Evolutionary conservation across 53 echinoderm and acorn worm genomes (phyloP).

Genomic region (Paelopatides confundens): DNA sequence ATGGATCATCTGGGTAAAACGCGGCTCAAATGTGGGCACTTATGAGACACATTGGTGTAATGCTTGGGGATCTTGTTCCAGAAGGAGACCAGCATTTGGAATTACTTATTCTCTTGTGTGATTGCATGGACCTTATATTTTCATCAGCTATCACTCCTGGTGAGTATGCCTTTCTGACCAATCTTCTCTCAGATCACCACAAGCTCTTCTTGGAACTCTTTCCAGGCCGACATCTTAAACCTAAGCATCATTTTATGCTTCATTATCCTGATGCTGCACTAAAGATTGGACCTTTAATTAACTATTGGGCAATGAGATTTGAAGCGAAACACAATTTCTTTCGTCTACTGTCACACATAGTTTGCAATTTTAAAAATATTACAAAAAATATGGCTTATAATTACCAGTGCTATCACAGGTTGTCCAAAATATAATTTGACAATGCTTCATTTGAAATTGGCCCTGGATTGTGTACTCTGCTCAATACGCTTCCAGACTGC

Average conservation of each 20-base stretch:
- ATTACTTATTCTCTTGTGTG: constrained; percentile 27
- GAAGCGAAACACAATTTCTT: constrained; percentile 75
- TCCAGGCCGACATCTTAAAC: constrained; percentile 19
- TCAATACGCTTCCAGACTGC: constrained; percentile 27
- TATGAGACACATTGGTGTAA: constrained; percentile 42
- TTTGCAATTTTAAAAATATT: constrained; percentile 63
- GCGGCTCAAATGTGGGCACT: constrained; percentile 65
- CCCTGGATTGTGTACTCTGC: constrained; percentile 40
- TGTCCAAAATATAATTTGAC: background rate
- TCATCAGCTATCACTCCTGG: constrained; percentile 1
- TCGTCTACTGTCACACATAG: constrained; percentile 50
- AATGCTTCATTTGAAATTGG: constrained; percentile 18
- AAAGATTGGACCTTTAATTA: constrained; percentile 55
- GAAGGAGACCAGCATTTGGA: constrained; percentile 49
- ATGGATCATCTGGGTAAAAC: constrained; percentile 48
- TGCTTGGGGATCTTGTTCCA: constrained; percentile 52
- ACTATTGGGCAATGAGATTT: constrained; percentile 72
- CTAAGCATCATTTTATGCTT: constrained; percentile 67
- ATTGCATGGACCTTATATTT: constrained; percentile 53
- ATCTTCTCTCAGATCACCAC: constrained; percentile 67
- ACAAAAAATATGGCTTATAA: constrained; percentile 47
- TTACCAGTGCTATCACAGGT: constrained; percentile 19
- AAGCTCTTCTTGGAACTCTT: constrained; percentile 37
- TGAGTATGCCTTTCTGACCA: constrained; percentile 10
- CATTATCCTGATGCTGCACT: constrained; percentile 60